These are phyloP conservation scores for Zeus faber DNA, from an alignment of 2,113 vertebrate genomes.

Conservation along the genomic window DNA sequence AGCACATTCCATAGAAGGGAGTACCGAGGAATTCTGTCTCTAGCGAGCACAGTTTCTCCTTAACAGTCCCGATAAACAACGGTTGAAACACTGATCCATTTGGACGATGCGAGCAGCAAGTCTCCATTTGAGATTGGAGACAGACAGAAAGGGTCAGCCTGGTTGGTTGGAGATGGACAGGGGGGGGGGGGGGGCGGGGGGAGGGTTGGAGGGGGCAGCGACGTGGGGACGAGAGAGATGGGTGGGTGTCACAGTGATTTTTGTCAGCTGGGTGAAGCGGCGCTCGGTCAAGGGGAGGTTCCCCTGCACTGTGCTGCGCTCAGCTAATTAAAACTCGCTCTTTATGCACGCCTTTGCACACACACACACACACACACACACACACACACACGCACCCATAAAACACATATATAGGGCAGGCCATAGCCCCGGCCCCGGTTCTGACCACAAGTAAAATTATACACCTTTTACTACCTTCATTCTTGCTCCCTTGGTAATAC, in stretches of 20 bases:
- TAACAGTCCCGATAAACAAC: too few relatives aligned
- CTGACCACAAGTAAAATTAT: background rate
- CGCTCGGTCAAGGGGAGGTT: conserved; percentile 19
- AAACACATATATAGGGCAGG: too few relatives aligned
- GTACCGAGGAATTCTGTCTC: too few relatives aligned
- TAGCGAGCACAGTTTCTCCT: too few relatives aligned
- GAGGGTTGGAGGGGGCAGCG: conserved; percentile 1
- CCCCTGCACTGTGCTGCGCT: conserved; percentile 35
- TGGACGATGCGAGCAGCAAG: too few relatives aligned
- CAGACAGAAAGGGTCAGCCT: too few relatives aligned
- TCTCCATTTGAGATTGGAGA: too few relatives aligned
- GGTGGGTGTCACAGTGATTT: conserved; percentile 52
- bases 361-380: background rate
- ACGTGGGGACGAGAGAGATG: conserved; percentile 9
- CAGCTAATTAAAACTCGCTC: conserved; percentile 54
- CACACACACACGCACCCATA: background rate
- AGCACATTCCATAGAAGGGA: too few relatives aligned
- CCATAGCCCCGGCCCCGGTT: too few relatives aligned
- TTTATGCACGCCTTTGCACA: conserved; percentile 9
- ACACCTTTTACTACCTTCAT: too few relatives aligned
- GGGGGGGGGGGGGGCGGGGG: background rate
- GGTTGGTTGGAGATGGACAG: background rate
- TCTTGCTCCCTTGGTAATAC: too few relatives aligned
- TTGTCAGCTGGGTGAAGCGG: conserved; percentile 33
- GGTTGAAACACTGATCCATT: too few relatives aligned